These are phyloP conservation scores for Plusia festucae DNA, from an alignment of 2,888 invertebrate species.

Conservation along the genomic window DNA sequence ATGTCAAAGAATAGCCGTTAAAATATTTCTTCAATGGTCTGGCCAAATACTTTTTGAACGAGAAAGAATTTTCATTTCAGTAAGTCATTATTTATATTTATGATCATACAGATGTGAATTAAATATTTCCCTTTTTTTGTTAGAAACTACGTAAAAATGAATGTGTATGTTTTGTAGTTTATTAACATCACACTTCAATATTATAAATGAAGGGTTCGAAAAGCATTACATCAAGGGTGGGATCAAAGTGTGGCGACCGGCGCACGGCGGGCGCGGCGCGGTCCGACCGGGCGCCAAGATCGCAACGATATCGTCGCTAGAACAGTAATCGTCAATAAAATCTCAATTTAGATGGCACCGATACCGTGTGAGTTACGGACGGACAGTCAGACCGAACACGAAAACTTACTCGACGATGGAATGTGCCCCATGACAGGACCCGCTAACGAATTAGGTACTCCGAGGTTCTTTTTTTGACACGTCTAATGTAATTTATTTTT, in stretches of 20 bases:
- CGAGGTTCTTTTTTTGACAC: slow-evolving; percentile 69
- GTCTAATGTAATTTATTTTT: slow-evolving; percentile 69
- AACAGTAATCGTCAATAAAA: slow-evolving; percentile 90
- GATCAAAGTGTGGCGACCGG: slow-evolving; percentile 72
- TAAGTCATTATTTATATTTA: slow-evolving; percentile 47
- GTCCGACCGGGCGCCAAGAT: slow-evolving; percentile 85
- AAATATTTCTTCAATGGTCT: slow-evolving; percentile 52
- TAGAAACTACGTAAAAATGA: slow-evolving; percentile 6
- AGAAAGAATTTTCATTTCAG: slow-evolving; percentile 44
- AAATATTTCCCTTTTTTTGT: slow-evolving; percentile 25
- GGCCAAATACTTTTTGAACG: slow-evolving; percentile 29
- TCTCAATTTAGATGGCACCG: slow-evolving; percentile 89
- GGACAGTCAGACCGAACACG: slow-evolving; percentile 84
- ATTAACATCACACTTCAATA: slow-evolving; percentile 41
- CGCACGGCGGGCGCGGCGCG: slow-evolving; percentile 55
- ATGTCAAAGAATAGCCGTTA: slow-evolving; percentile 66
- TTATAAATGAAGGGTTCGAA: slow-evolving; percentile 59
- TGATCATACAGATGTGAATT: slow-evolving; percentile 35
- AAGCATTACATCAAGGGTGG: slow-evolving; percentile 60
- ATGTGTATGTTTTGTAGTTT: slow-evolving; percentile 18
- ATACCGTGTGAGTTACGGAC: slow-evolving; percentile 88
- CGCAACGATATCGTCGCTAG: slow-evolving; percentile 88
- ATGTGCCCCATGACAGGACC: slow-evolving; percentile 85
- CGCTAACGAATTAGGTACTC: slow-evolving; percentile 87
- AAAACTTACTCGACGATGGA: slow-evolving; percentile 88